Base-by-base conservation (phyloP, 2,888 invertebrate species). In the Plebejus argus region DNA sequence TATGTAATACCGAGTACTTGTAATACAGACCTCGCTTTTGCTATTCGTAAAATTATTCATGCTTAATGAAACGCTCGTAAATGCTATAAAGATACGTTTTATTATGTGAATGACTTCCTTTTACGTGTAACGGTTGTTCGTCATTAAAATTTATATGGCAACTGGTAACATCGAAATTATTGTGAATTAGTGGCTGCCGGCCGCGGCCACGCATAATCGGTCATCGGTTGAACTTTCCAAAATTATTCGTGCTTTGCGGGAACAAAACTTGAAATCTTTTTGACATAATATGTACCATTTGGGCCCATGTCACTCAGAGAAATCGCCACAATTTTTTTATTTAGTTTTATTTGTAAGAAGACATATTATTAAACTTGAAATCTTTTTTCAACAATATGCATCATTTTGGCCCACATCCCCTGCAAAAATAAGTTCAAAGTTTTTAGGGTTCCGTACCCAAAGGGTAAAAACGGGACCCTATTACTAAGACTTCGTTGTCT, bases 41-140 rank as follows among this genome's bases (percentile, higher is more conserved):
- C 49, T 53, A 74, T 28, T 53, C 18, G 74, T 74, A 74, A 53
- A 74, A 74, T 74, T 74, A 53, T 74, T 53, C 74, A 74, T 18
- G 23, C 23, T 23, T 15, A 74, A 53, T 53, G 49, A 53, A 74
- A 74, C 23, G 28, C 20, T 74, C 74, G 28, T 45, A 15, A 20
- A 23, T 18, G 28, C 74, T 23, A 74, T 74, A 74, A 74, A 74
- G 18, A 53, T 49, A 74, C 49, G 18, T 74, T 74, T 74, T 74
- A 74, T 49, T 74, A 53, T 20, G 12, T 53, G 49, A 23, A 74
- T 49, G 74, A 53, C 74, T 74, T 74, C 74, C 74, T 74, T 74
- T 49, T 49, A 49, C 74, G 74, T 28, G 28, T 53, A 74, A 74
- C 74, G 74, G 74, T 74, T 49, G 72, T 72, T 20, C 20, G 20